These are phyloP conservation scores for Sternarchorhynchus goeldii DNA, from an alignment of 2,797 vertebrate genomes.

Conservation along the genomic window DNA sequence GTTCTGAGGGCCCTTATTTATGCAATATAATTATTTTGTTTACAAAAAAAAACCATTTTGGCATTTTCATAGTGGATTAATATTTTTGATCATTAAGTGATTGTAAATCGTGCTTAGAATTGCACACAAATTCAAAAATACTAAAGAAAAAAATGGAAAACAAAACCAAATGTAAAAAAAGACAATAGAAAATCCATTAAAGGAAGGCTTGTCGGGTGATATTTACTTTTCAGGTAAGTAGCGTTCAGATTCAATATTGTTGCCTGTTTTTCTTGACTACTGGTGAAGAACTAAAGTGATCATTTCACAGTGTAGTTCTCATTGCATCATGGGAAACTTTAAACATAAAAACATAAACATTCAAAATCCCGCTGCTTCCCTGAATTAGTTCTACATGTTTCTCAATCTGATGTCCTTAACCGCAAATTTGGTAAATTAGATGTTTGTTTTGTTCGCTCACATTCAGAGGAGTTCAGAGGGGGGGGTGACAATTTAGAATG, in stretches of 20 bases:
- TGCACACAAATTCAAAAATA: too few relatives aligned
- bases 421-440: slow-evolving; percentile 34
- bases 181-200: neutral
- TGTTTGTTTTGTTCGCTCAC: slow-evolving; percentile 13
- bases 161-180: neutral
- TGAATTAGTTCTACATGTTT: slow-evolving; percentile 41
- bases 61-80: too few relatives aligned
- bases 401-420: slow-evolving; percentile 33
- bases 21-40: too few relatives aligned
- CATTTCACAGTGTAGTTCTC: too few relatives aligned
- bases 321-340: neutral
- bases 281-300: too few relatives aligned
- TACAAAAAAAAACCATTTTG: too few relatives aligned
- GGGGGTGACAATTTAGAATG: slow-evolving; percentile 3
- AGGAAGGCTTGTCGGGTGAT: slow-evolving; percentile 1
- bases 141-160: too few relatives aligned
- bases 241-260: too few relatives aligned
- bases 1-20: neutral
- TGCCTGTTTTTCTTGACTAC: too few relatives aligned
- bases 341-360: neutral
- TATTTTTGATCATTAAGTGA: too few relatives aligned
- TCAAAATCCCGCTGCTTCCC: neutral
- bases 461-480: neutral
- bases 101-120: too few relatives aligned
- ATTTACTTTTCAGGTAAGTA: neutral